A percentile compares a stretch with the other conserved stretches of the same genome.
phyloP scores from a whole-genome alignment of 2,797 vertebrate genomes.

The Urocyon cinereoargenteus region DNA sequence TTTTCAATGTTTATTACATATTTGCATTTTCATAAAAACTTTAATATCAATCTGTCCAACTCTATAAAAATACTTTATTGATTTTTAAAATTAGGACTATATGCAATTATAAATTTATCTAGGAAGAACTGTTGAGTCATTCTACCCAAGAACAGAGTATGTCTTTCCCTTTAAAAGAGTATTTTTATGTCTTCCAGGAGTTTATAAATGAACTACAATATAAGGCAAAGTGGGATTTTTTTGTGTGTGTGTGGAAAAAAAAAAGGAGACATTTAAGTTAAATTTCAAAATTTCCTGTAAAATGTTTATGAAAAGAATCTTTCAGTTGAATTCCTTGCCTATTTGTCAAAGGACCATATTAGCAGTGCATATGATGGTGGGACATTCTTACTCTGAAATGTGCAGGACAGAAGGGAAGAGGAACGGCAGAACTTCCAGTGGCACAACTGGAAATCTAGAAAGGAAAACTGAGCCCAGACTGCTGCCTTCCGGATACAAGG shows the following conservation, averaged over 20 bases:
- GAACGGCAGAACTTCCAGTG: not conserved
- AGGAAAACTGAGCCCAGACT: not conserved
- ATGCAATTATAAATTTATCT: slow-evolving; percentile 19
- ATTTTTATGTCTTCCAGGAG: not conserved
- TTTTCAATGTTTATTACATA: not conserved
- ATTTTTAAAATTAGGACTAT: not conserved
- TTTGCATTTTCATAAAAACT: not conserved
- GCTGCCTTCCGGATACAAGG: not conserved
- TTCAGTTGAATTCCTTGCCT: not conserved
- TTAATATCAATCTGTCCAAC: not conserved
- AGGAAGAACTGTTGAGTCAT: not conserved
- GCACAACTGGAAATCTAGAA: not conserved
- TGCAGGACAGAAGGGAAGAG: not conserved
- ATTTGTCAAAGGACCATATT: not conserved
- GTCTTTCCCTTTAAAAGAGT: not conserved
- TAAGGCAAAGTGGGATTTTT: not conserved
- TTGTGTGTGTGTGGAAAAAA: not conserved
- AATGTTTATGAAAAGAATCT: not conserved
- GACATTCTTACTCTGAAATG: not conserved
- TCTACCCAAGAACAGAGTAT: not conserved
- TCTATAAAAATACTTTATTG: not conserved
- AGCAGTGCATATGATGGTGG: not conserved
- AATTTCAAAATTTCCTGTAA: not conserved
- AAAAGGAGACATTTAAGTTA: not conserved
- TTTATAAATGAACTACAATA: not conserved